Base-by-base conservation (phyloP, 2,888 invertebrate species). In the Phragmatobia fuliginosa region DNA sequence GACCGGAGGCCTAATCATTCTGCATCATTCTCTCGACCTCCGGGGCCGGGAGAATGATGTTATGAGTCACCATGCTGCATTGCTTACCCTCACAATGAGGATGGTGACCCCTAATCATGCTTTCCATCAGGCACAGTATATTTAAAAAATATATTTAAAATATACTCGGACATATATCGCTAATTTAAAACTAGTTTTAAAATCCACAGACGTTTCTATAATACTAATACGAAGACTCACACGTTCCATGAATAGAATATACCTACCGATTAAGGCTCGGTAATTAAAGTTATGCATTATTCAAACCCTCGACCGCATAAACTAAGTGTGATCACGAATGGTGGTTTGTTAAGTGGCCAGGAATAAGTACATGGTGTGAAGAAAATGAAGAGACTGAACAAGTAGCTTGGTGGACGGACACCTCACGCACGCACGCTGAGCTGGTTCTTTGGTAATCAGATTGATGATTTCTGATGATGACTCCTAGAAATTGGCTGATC, bases 221-320 rank as follows among this genome's bases (percentile, higher is more conserved):
- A 64, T 64, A 56, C 28, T 56, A 56, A 64, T 62, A 18, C 8
- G 18, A 8, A 10, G 63, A 28, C 25, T 56, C 36, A 25, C 52
- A 33, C 52, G 64, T 56, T 38, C 28, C 36, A 31, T 64, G 64
- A 56, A 64, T 64, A 64, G 49, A 25, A 32, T 64, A 52, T 52
- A 36, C 16, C 25, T 52, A 36, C 16, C 25, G 16, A 52, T 64
- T 33, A 64, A 56, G 36, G 18, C 64, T 25, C 10, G 33, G 36
- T 56, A 64, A 64, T 64, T 64, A 64, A 56, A n/a, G 63, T n/a
- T 33, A 64, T 64, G 64, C 25, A 36, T 64, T 56, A 64, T 64
- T 64, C 64, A 64, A 18, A 18, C 25, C 18, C 56, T 28, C 31
- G 25, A n/a, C 18, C 62, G n/a, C 18, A n/a, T 49, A 10, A 33